Base-by-base conservation (phyloP, 2,113 vertebrate genomes). In the Athene noctua region DNA sequence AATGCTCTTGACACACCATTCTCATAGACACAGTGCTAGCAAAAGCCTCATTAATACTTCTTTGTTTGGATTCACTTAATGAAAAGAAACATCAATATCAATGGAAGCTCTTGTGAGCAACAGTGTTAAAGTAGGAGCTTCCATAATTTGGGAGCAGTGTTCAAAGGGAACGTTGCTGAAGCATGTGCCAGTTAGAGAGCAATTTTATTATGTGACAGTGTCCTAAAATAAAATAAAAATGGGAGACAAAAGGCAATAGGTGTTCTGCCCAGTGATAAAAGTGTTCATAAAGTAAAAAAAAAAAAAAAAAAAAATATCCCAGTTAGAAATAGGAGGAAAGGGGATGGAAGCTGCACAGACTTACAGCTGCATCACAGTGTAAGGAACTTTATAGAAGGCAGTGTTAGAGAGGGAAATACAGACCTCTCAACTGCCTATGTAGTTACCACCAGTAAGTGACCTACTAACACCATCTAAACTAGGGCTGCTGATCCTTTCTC, bases 31-130 rank as follows among this genome's bases (percentile, higher is more conserved):
- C 36, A 49, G 77, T 36, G 46, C 42, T 92, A 96, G 68, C 71
- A 73, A 96, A 47, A 88, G 18, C 12, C 52, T 22, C 52, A 42
- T 19, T 92, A 96, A 96, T 61, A 91, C 67, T 46, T 89, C 32
- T 86, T 92, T 84, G 12, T 86, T 97, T 75, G 80, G 66, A 47
- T 95, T 88, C 62, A 63, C 62, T 77, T 95, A 95, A 92, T 88
- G 75, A 89, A 94, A 96, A 95, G 49, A 86, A 92, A 96, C 58
- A 47, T 36, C 75, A 93, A 61, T 74, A 75, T 49, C 52, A 57
- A 34, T 32, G 66, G 62, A 92, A 91, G 42, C 11, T 86, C 52
- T 77, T 75, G 63, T 51, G 63, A 94, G 40, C 54, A 92, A 79
- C n/a, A 11, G 15, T 77, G 25, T 51, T 79, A 81, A 79, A 86